Percentiles rank a stretch among this genome's conserved stretches.
Conservation (phyloP, 2,113 vertebrate species). For the Conger conger region DNA sequence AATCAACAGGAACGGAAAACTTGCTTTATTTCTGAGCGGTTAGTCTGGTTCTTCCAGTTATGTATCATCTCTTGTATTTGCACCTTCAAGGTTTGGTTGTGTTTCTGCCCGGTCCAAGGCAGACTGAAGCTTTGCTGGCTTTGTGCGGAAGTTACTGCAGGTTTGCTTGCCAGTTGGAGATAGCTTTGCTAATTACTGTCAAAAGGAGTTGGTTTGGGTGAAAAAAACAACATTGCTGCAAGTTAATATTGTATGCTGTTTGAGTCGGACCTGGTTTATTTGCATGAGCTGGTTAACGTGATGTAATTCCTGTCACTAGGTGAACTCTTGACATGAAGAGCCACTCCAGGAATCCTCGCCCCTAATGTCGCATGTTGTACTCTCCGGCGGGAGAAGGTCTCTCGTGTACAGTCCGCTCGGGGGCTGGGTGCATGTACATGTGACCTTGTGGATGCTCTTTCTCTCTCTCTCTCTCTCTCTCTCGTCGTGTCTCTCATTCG, state of each 20-base stretch:
- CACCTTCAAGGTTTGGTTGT: background rate
- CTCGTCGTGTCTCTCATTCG: background rate
- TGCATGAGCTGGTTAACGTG: background rate
- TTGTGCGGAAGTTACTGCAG: background rate
- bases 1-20: background rate
- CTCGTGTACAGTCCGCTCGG: background rate
- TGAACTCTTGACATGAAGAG: background rate
- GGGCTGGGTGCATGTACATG: background rate
- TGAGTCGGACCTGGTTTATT: background rate
- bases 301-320: background rate
- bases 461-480: background rate
- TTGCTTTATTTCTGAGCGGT: background rate
- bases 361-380: background rate
- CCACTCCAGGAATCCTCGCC: background rate
- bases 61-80: background rate
- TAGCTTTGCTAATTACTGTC: background rate
- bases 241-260: background rate
- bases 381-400: background rate
- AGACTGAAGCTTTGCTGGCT: background rate
- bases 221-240: background rate
- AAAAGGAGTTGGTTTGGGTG: constrained; percentile 8
- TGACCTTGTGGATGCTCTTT: constrained; percentile 1
- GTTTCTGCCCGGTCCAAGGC: background rate
- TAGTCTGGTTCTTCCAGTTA: background rate
- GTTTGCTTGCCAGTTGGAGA: background rate